phyloP scores from a whole-genome alignment of 2,113 vertebrate genomes.

The Prinia subflava region DNA sequence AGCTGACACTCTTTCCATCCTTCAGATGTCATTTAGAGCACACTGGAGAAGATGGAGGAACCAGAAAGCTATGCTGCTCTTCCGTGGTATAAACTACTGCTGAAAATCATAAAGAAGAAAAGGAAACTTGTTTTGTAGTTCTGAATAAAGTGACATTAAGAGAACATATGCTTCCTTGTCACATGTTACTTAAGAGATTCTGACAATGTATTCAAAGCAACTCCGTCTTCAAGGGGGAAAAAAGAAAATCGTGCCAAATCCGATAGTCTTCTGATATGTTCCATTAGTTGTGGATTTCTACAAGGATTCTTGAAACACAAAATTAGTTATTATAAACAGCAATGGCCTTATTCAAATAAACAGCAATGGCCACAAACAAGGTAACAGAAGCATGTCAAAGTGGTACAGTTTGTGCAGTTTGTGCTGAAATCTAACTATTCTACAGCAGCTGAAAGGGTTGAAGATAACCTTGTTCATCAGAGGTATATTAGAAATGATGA shows the following conservation, averaged over 20 bases:
- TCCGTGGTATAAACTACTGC: neutral
- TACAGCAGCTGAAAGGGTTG: neutral
- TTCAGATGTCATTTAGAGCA: neutral
- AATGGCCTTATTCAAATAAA: neutral
- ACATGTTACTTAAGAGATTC: neutral
- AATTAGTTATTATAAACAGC: neutral
- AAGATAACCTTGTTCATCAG: neutral
- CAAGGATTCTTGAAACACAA: neutral
- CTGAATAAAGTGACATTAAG: neutral
- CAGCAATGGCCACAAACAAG: neutral
- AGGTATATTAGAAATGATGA: neutral
- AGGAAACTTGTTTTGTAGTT: neutral
- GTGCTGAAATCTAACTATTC: neutral
- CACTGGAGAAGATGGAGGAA: neutral
- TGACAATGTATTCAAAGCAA: neutral
- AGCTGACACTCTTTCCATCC: neutral
- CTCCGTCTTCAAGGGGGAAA: neutral
- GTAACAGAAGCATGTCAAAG: neutral
- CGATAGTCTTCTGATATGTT: neutral
- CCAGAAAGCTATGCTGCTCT: neutral
- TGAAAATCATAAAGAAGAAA: neutral
- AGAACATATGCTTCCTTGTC: neutral
- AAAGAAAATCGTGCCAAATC: neutral
- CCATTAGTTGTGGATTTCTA: neutral
- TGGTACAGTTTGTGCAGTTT: neutral